Evolutionary conservation across 2,888 invertebrate species (phyloP), one percentile per base, ranked within the genome.

Genomic region (Rhagonycha lutea): DNA sequence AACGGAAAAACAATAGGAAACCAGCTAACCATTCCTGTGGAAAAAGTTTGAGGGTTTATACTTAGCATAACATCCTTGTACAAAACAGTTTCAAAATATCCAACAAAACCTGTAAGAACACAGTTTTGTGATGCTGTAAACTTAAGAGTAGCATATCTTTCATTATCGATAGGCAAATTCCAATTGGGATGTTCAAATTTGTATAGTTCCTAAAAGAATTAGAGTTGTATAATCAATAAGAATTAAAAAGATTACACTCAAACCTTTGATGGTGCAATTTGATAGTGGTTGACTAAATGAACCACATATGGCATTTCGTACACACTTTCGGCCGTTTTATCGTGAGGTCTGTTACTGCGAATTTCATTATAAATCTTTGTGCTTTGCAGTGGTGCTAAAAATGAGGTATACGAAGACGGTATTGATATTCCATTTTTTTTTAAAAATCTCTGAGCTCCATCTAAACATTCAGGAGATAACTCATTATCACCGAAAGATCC

Each of bases 401-500:
- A 97, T 0, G 98, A 99, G 0, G 94, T 96, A 84, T 99, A 99
- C 70, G 92, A 91, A 80, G 88, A 89, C 0, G 99, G 99, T 87
- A 99, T 98, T 83, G 96, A 97, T 79, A 98, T 93, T 18, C 98
- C 98, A 23, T 93, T 90, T 88, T 94, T 93, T 89, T 94, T 94
- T 5, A 98, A 89, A 80, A 97, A 93, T 61, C 94, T 92, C 82
- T 97, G 95, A 3, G 97, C 98, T 3, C 98, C 98, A 88, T 98
- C 98, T 69, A 99, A 90, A 87, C 98, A 99, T 88, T 99, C 99
- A 0, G 99, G 99, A 0, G 98, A 98, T 11, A 99, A 91, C 89
- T 99, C 99, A 87, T 99, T 99, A 87, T 99, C 99, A 18, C 98
- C 98, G 90, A 99, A 99, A 1, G 98, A 98, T 0, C 94, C 92